Base-by-base conservation (phyloP, 2,888 invertebrate genomes). In the Nemurella pictetii region DNA sequence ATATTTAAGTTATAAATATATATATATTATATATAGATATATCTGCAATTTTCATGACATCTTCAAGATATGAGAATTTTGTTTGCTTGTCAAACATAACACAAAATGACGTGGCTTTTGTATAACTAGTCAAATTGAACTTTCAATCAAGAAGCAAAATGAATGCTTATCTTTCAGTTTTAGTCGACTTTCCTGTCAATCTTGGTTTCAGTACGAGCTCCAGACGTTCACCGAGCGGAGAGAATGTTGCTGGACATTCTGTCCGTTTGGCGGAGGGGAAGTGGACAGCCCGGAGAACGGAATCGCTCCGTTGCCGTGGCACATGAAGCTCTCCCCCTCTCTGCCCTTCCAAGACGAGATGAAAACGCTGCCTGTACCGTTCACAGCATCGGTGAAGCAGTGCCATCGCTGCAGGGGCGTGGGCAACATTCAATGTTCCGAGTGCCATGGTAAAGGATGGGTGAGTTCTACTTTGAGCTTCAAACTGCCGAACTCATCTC, bases 171-270 rank as follows among this genome's bases (percentile, higher is more conserved):
- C 20, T 20, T 29, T 27, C 32, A 20, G 2, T 30, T 9, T 0
- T 35, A 5, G 12, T 7, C 29, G 28, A 81, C 9, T n/a, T 26
- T n/a, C n/a, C n/a, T n/a, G 30, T 20, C 28, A 73, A 25, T 12
- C 15, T 29, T 28, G 35, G 27, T 85, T 85, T 9, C 88, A 92
- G 92, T 92, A 92, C 87, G 90, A 91, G 30, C 88, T 92, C 85
- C 91, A 92, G 87, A 92, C 92, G 9, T 92, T 91, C 88, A 91
- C 91, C 4, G 92, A 92, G 88, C 90, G 90, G 75, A 89, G 92
- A 74, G 90, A 91, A 85, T 91, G 91, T 5, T 88, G 90, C n/a
- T 92, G 92, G 92, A 89, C 91, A 0, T 91, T 90, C 88, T 90
- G 90, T 83, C 92, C 92, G 0, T 92, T 90, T 87, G 89, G 88